Percentiles rank a stretch among this genome's conserved stretches.
Conservation (phyloP, 2,797 vertebrate genomes). For the Danio choprae region DNA sequence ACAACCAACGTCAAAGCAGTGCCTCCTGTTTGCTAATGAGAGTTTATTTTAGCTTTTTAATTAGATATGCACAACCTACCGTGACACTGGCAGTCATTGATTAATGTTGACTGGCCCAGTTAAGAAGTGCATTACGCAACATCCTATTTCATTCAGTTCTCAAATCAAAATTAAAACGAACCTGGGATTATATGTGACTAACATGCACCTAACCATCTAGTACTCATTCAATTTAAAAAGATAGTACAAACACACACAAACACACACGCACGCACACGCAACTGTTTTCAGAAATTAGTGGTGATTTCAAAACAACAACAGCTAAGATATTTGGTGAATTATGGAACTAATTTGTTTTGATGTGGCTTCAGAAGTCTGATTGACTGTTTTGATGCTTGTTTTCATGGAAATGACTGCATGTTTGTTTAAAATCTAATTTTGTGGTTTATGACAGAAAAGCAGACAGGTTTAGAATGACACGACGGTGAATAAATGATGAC, state of each 20-base stretch:
- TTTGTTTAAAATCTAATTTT: background rate
- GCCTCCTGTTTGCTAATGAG: constrained; percentile 52
- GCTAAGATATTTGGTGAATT: background rate
- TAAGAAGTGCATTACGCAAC: background rate
- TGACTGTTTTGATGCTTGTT: background rate
- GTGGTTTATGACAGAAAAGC: constrained; percentile 5
- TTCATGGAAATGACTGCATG: background rate
- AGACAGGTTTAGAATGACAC: background rate
- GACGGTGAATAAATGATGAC: constrained; percentile 13
- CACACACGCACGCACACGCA: too few relatives aligned
- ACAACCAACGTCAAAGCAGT: constrained; percentile 22
- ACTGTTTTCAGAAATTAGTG: background rate
- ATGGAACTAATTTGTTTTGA: background rate
- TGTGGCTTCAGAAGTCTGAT: background rate
- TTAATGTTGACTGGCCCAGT: constrained; percentile 35
- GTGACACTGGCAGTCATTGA: constrained; percentile 37
- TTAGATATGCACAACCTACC: constrained; percentile 43
- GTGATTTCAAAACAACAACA: background rate
- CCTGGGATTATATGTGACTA: background rate
- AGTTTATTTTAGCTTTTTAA: constrained; percentile 52
- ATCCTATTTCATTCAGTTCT: constrained; percentile 2
- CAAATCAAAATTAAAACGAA: constrained; percentile 1
- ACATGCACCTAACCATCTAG: background rate
- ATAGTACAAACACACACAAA: background rate
- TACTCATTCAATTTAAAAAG: background rate